phyloP scores from a whole-genome alignment of 2,888 invertebrate species.

The Polyploca ridens region DNA sequence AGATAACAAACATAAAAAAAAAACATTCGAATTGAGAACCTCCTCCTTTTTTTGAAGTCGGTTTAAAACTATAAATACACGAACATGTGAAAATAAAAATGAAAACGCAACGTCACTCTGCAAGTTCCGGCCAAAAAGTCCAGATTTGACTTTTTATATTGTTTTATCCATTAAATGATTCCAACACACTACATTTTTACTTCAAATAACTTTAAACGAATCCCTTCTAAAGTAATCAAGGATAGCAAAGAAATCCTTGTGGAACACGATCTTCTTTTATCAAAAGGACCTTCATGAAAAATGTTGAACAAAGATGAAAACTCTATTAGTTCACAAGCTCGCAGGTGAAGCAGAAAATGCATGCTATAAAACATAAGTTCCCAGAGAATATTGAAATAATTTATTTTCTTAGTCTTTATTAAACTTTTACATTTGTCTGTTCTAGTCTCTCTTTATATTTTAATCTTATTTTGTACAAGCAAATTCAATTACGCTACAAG shows the following conservation, averaged over 20 bases:
- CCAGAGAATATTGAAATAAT: conserved; percentile 21
- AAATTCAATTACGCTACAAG: conserved; percentile 1
- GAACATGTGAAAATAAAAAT: too few relatives aligned
- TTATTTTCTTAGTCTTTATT: conserved; percentile 12
- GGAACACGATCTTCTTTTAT: conserved; percentile 27
- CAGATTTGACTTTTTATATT: too few relatives aligned
- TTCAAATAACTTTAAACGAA: background rate
- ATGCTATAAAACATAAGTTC: conserved; percentile 13
- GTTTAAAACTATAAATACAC: too few relatives aligned
- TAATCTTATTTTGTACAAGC: background rate
- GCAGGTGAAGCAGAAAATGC: conserved; percentile 36
- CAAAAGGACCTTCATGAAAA: conserved; percentile 30
- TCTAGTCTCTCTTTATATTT: conserved; percentile 1
- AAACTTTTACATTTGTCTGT: conserved; percentile 6
- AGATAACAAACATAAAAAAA: too few relatives aligned
- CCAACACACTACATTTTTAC: too few relatives aligned
- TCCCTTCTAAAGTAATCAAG: conserved; percentile 1
- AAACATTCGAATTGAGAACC: too few relatives aligned
- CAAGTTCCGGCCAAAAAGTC: too few relatives aligned
- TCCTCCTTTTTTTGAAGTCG: too few relatives aligned
- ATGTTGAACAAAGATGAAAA: conserved; percentile 31
- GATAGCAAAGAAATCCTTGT: conserved; percentile 20
- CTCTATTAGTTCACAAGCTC: conserved; percentile 32
- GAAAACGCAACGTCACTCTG: too few relatives aligned
- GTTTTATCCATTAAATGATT: too few relatives aligned